phyloP scores from a whole-genome alignment of 2,888 invertebrate species.

The Drosophila flavopinicola region DNA sequence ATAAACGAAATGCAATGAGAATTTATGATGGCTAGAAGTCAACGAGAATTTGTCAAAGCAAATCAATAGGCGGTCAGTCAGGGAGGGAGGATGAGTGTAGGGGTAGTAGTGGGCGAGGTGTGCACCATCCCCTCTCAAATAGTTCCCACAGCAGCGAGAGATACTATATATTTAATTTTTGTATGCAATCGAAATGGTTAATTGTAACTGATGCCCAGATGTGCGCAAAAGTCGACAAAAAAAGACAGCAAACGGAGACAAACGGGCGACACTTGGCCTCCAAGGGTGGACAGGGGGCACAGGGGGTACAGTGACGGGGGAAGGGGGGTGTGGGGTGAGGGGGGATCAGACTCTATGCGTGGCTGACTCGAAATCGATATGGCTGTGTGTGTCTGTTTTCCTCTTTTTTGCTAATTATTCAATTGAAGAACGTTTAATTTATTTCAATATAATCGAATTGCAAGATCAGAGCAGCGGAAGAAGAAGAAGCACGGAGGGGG shows the following conservation, averaged over 20 bases:
- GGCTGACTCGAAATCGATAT: constrained; percentile 56
- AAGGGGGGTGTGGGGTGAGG: not conserved
- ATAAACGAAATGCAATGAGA: constrained; percentile 76
- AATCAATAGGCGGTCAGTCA: constrained; percentile 53
- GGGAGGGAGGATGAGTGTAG: not conserved
- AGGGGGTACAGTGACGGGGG: not conserved
- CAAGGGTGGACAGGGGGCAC: not conserved
- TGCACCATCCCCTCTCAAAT: constrained; percentile 20
- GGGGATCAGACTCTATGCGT: constrained; percentile 1
- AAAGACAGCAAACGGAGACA: constrained; percentile 46
- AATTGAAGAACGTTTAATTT: constrained; percentile 79
- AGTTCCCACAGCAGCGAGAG: constrained; percentile 46
- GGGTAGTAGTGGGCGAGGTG: not conserved
- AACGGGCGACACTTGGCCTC: constrained; percentile 59
- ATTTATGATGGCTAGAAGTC: constrained; percentile 61
- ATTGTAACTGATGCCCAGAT: constrained; percentile 73
- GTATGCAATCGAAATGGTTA: constrained; percentile 52
- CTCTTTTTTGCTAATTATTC: constrained; percentile 70
- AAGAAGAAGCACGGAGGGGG: constrained; percentile 13
- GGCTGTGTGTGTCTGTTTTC: constrained; percentile 7
- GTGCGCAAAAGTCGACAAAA: constrained; percentile 66
- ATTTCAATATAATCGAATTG: constrained; percentile 83
- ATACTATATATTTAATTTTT: constrained; percentile 9
- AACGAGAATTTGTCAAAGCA: constrained; percentile 74
- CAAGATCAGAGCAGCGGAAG: constrained; percentile 67